Base-by-base conservation (phyloP, 2,113 vertebrate genomes). In the Choloepus hoffmanni region DNA sequence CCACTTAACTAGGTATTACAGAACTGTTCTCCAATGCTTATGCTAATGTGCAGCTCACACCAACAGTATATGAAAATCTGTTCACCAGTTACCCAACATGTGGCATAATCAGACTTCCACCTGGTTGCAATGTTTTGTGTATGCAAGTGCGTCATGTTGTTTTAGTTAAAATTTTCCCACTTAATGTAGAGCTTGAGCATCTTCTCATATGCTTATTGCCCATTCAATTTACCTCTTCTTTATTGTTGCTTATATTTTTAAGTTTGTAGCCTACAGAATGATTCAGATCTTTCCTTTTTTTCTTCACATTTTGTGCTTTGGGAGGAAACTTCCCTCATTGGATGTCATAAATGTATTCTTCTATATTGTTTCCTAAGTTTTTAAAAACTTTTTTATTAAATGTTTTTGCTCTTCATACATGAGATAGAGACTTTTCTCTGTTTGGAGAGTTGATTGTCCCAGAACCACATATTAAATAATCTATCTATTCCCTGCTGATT, bases 381-480 rank as follows among this genome's bases (percentile, higher is more conserved):
- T 89, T 26, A 23, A 28, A 73, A 4, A 26, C 43, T 2, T 26
- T 73, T 92, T 90, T 78, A 36, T 26, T 84, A 84, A 1, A 53
- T 45, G 7, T 53, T 88, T 84, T 65, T 79, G 15, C 19, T 23
- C 0, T 88, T 30, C 48, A 48, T 58, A 45, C 58, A 62, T 1
- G 6, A 90, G 10, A 16, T 60, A 68, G 72, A 90, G 4, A 60
- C 3, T n/a, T 89, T 58, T 81, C 13, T 60, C 10, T 19, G 30
- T 82, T 43, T 58, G 30, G 24, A 76, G 19, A 68, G n/a, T 0
- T 82, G 13, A 74, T 58, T 53, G 30, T 70, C 28, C 19, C 5
- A 83, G 10, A 95, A 87, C 8, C 15, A 87, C 19, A 85, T 60
- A 65, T 65, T 90, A 50, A 92, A 72, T 36, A 77, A 24, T 68